These are phyloP conservation scores for Gobionotothen gibberifrons DNA, from an alignment of 2,797 vertebrate genomes.

Conservation along the genomic window DNA sequence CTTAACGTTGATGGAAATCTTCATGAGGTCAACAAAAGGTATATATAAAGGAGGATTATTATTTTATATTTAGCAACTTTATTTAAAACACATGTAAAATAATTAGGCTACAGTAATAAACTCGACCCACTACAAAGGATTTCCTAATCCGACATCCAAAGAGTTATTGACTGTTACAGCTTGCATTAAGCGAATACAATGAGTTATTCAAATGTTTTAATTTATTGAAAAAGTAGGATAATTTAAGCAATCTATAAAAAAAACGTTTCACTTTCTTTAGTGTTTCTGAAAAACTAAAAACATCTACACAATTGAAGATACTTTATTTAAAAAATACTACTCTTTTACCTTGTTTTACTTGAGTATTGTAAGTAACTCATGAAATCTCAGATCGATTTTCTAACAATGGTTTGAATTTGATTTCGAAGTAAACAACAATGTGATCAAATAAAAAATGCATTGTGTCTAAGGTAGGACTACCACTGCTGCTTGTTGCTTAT, in stretches of 20 bases:
- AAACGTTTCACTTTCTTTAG: neutral
- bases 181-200: no score
- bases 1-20: no score
- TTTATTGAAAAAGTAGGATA: neutral
- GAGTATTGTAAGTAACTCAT: neutral
- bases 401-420: neutral
- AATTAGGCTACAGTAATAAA: no score
- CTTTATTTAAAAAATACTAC: slow-evolving; percentile 1
- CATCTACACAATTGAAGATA: neutral
- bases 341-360: no score
- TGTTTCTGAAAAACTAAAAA: neutral
- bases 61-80: no score
- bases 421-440: neutral
- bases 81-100: no score
- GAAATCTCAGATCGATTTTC: neutral
- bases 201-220: neutral
- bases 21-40: no score
- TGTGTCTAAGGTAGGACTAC: neutral
- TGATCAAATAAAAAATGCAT: neutral
- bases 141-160: no score
- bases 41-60: no score
- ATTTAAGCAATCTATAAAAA: neutral
- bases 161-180: no score
- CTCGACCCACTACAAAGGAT: no score
- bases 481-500: neutral